Base-by-base conservation (phyloP, 2,797 vertebrate species). In the Gorsachius magnificus region DNA sequence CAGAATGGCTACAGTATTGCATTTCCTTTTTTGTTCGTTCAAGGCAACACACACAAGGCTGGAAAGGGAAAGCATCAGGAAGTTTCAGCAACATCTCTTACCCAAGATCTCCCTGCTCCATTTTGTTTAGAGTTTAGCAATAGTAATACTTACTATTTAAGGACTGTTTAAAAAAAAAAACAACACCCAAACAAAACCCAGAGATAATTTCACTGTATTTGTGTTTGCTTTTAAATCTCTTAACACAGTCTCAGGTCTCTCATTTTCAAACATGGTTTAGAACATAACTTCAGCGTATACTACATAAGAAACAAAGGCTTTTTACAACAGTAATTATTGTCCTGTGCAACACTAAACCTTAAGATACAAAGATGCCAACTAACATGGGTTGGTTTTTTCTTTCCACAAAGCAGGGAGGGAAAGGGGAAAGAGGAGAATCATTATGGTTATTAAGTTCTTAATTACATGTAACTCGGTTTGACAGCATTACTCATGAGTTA, bases 21-120 rank as follows among this genome's bases (percentile, higher is more conserved):
- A 80, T 91, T 95, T 92, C 96, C 95, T 96, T 97, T 96, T 96
- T 95, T 95, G 90, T 93, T 93, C 88, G 92, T 89, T 92, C 69
- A 93, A 57, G 60, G 63, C 83, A 90, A 84, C 75, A 65, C 75
- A 65, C 28, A 35, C 43, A 80, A 79, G 80, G 46, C 64, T 46
- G 85, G 18, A 58, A 77, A 93, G 63, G 45, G 35, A 77, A 65
- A 90, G 68, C 35, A 68, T 26, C 33, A 64, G 72, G 58, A 94
- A 64, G 36, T 84, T 43, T 70, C 70, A 89, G 69, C 54, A 95
- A 81, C 21, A 71, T 58, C 76, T 87, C 53, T 82, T 88, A 91
- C 41, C 28, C 46, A 91, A 58, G 53, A 85, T 43, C 12, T 75
- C 63, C 35, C 87, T 46, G 56, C 16, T 89, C 81, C 82, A 69